Evolutionary conservation across 1,140 invertebrate genomes (phyloP), one percentile per base, ranked within the genome.

Genomic region (Capitella teleta): DNA sequence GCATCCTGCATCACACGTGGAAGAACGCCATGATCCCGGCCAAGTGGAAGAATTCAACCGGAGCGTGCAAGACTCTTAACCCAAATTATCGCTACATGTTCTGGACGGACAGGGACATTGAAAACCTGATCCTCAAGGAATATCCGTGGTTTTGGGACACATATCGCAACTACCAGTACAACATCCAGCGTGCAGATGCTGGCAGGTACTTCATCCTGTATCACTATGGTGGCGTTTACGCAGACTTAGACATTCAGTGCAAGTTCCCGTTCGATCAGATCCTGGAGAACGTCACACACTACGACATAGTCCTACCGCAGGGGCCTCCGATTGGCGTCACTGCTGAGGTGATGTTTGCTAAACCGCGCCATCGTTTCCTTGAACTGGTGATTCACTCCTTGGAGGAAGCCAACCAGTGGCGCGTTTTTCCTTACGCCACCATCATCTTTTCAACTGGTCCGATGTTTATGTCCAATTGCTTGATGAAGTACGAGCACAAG

Each of bases 371-470:
- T 41, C 47, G 36, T 16, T 49, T 49, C 36, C 41, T 36, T 14
- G 14, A 18, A n/a, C 36, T 40, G 23, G 6, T 49, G 12, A 23
- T 49, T 5, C 16, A 8, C n/a, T 5, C 30, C 18, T 28, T 49
- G 5, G 21, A 34, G 3, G 36, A 41, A 8, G 10, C 19, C 14
- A 37, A 49, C 26, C 47, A 36, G 16, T 37, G 36, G 14, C 41
- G 26, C 36, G 23, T 49, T n/a, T 36, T 26, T 28, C 32, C 34
- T 16, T 49, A 49, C 19, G 34, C 47, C 1, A 49, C 47, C 12
- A 38, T 49, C 16, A 49, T 49, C 28, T 49, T 49, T 28, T 26
- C 21, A 5, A 49, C 47, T 6, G 47, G 47, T 8, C 47, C 47
- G 26, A 49, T 49, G 47, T 49, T 38, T 24, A 34, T 49, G 5